Evolutionary conservation across 2,797 vertebrate species (phyloP).

Genomic region (Gallinago nigripennis): DNA sequence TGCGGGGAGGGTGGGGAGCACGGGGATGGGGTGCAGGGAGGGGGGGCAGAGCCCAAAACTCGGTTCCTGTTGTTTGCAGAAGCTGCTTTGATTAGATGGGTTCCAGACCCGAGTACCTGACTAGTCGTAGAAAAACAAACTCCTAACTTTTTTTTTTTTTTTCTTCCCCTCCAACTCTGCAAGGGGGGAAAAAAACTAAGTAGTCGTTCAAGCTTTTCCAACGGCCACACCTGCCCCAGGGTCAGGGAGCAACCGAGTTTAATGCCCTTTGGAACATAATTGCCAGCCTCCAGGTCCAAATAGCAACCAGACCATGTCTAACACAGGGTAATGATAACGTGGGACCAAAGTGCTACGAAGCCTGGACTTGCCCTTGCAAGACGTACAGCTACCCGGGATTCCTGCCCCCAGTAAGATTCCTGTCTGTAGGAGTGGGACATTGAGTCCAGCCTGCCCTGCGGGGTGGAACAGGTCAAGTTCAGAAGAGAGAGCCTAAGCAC

Average conservation of each 20-base stretch:
- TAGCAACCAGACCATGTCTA: neutral
- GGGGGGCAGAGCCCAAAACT: neutral
- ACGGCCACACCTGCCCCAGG: neutral
- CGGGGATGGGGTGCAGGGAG: neutral
- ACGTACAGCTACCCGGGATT: neutral
- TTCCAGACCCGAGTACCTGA: neutral
- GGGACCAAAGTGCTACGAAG: neutral
- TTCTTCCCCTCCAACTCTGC: too few species aligned
- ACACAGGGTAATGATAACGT: accelerated
- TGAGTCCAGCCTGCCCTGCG: neutral
- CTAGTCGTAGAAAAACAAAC: neutral
- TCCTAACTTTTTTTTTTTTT: neutral
- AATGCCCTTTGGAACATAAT: neutral
- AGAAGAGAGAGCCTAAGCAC: neutral
- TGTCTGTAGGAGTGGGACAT: neutral
- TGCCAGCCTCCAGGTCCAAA: neutral
- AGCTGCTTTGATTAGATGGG: neutral
- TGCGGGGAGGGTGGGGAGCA: neutral
- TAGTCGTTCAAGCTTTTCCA: neutral
- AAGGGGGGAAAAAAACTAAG: neutral
- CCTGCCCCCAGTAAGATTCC: neutral
- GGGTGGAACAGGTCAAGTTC: neutral
- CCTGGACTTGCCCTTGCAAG: neutral
- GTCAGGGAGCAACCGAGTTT: neutral
- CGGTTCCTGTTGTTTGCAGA: conserved; percentile 7